Evolutionary conservation across 2,888 invertebrate genomes (phyloP).

Genomic region (Sminthurides aquaticus): DNA sequence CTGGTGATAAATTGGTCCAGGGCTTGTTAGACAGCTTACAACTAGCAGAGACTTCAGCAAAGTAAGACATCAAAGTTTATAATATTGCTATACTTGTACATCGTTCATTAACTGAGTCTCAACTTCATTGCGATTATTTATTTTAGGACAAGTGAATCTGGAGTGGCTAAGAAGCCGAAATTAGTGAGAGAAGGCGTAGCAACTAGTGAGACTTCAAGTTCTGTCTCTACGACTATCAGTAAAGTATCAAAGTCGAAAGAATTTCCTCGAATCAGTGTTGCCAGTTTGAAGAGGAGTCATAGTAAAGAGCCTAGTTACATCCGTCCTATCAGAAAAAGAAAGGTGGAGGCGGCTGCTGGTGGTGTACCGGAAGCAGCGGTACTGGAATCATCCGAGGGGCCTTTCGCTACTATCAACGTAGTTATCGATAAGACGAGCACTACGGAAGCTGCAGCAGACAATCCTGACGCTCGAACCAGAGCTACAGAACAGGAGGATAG

Average conservation of each 20-base stretch:
- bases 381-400: neutral
- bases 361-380: constrained; percentile 11
- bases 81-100: too few relatives aligned
- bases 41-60: neutral
- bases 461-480: too few relatives aligned
- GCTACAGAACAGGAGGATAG: too few relatives aligned
- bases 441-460: too few relatives aligned
- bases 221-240: constrained; percentile 11
- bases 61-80: too few relatives aligned
- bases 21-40: constrained; percentile 20
- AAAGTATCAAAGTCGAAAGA: constrained; percentile 8
- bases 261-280: neutral
- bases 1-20: neutral
- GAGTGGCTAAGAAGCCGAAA: constrained; percentile 17
- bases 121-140: neutral
- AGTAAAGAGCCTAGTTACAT: constrained; percentile 6
- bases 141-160: neutral
- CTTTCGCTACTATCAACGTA: too few relatives aligned
- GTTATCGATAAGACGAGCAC: too few relatives aligned
- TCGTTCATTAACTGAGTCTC: too few relatives aligned
- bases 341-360: constrained; percentile 19
- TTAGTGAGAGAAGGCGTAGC: neutral
- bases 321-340: constrained; percentile 18
- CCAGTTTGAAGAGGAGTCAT: constrained; percentile 7
- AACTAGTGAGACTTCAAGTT: constrained; percentile 7